A percentile compares a stretch with the other conserved stretches of the same genome.
These are phyloP conservation scores for Dasypus novemcinctus DNA, from an alignment of 2,113 vertebrate genomes.

Conservation along the genomic window DNA sequence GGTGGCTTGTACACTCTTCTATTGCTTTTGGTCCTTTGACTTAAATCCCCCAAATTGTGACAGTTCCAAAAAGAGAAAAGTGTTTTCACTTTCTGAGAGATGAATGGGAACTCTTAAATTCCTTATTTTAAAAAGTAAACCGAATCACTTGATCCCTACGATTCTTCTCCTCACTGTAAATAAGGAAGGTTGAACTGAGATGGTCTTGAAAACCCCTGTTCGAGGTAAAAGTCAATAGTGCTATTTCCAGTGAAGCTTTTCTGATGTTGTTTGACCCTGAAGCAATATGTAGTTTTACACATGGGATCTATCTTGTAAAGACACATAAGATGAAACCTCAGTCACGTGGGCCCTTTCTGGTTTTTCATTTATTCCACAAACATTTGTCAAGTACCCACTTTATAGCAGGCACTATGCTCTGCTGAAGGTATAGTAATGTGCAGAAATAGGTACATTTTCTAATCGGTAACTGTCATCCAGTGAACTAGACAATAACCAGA, in stretches of 20 bases:
- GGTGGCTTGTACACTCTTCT: not conserved
- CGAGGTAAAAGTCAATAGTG: not conserved
- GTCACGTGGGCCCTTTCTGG: not conserved
- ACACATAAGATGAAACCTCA: not conserved
- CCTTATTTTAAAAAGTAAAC: not conserved
- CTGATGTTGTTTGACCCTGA: not conserved
- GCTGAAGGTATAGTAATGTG: not conserved
- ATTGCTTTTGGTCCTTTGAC: not conserved
- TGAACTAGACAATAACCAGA: not conserved
- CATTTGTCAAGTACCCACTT: not conserved
- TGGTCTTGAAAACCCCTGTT: not conserved
- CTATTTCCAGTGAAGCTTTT: not conserved
- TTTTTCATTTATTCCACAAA: not conserved
- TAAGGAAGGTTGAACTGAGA: not conserved
- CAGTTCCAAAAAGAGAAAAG: not conserved
- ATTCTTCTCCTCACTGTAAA: not conserved
- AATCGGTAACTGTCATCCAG: not conserved
- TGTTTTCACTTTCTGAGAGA: not conserved
- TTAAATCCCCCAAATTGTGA: not conserved
- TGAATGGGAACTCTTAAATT: not conserved
- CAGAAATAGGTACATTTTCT: not conserved
- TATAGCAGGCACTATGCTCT: not conserved
- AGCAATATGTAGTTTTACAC: not conserved
- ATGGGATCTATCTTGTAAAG: not conserved
- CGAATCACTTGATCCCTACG: not conserved